Base-by-base conservation (phyloP, 2,797 vertebrate species). In the Xenentodon cancila region DNA sequence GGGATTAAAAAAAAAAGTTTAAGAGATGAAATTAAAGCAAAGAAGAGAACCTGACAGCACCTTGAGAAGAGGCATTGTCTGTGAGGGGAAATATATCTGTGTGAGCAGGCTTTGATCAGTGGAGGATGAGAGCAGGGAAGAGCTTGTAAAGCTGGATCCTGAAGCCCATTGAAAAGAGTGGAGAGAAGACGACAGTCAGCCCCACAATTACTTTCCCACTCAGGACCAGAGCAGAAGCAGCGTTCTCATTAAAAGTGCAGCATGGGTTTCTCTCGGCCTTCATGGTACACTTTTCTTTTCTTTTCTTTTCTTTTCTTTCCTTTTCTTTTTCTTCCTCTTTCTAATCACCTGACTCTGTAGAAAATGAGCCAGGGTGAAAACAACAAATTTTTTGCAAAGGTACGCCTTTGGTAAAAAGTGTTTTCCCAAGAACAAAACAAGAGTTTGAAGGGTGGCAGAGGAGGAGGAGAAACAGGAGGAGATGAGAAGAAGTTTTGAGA, bases 11-110 rank as follows among this genome's bases (percentile, higher is more conserved):
- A 88, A 84, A 91, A 91, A 92, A 92, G 89, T 92, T 92, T 91
- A 92, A 91, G 89, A 92, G 89, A 92, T 92, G 88, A 92, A 92
- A 92, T 91, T 92, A 92, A 92, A 93, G 91, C 87, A 91, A 91
- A 91, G 92, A 92, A 91, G 91, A 84, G 87, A 93, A 92, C 88
- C 89, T 93, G 92, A 92, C 91, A 92, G 87, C 84, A 93, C 88
- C 91, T 92, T 91, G 89, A 93, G 91, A 92, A 88, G 85, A 92
- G 87, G 84, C 83, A 91, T 93, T 93, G 92, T 93, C 85, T 92
- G 88, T 16, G 84, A 86, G 85, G 87, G 87, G 90, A 91, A 91
- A 90, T 91, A 87, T 85, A 88, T 91, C 87, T 91, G 88, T 85
- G 90, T 11, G 85, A 89, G 84, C 74, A 11, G 73, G 73, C 92